These are phyloP conservation scores for Acronicta psi DNA, from an alignment of 2,888 invertebrate genomes.

Conservation along the genomic window DNA sequence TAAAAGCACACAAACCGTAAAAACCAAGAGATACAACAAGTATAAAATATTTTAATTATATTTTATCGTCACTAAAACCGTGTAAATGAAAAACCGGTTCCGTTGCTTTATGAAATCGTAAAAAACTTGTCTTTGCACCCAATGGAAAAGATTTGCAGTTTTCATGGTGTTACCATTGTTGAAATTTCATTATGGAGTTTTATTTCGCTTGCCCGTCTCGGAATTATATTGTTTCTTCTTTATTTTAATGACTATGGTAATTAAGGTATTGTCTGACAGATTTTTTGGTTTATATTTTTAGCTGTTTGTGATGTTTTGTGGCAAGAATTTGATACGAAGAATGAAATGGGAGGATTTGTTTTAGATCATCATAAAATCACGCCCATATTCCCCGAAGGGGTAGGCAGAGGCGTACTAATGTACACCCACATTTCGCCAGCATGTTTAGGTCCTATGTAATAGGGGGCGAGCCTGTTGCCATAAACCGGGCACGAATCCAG, in stretches of 20 bases:
- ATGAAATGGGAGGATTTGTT: not conserved
- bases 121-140: conserved; percentile 83
- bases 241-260: conserved; percentile 54
- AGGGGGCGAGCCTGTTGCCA: too few species aligned
- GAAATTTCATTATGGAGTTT: conserved; percentile 78
- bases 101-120: conserved; percentile 86
- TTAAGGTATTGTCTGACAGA: conserved; percentile 47
- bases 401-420: too few species aligned
- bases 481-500: too few species aligned
- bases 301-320: conserved; percentile 10
- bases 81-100: conserved; percentile 89
- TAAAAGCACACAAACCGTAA: conserved; percentile 79
- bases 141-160: conserved; percentile 72
- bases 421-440: too few species aligned
- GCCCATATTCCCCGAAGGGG: too few species aligned
- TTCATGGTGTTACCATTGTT: conserved; percentile 84
- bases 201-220: conserved; percentile 56
- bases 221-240: conserved; percentile 57
- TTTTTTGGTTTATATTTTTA: conserved; percentile 34
- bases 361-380: too few species aligned
- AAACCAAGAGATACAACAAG: conserved; percentile 80
- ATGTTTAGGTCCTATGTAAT: too few species aligned
- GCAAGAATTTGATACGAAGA: not conserved
- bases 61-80: conserved; percentile 87
- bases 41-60: conserved; percentile 89